Conservation (phyloP, 2,797 vertebrate genomes). For the Mus spretus region DNA sequence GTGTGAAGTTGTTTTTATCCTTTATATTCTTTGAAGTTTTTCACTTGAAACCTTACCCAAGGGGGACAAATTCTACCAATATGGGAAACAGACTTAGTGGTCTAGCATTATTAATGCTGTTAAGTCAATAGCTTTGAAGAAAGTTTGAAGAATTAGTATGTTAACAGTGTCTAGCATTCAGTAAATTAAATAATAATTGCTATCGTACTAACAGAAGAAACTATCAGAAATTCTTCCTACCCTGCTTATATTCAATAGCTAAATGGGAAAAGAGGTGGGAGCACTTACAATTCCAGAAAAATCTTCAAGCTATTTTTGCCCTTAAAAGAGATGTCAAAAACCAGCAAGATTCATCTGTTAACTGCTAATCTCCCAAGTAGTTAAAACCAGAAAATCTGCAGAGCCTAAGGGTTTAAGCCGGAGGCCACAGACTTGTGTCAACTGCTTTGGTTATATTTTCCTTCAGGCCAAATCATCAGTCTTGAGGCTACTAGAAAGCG, state of each 20-base stretch:
- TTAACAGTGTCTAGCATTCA: conserved; percentile 5
- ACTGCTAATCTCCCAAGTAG: conserved; percentile 55
- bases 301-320: conserved; percentile 57
- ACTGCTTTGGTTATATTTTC: conserved; percentile 56
- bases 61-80: background rate
- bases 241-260: background rate
- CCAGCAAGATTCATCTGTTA: conserved; percentile 42
- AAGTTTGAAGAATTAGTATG: background rate
- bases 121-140: conserved; percentile 9
- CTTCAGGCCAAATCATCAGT: conserved; percentile 56
- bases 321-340: conserved; percentile 68
- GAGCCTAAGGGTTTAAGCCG: conserved; percentile 33
- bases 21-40: conserved; percentile 47
- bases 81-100: background rate
- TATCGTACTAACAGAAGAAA: background rate
- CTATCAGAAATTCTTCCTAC: conserved; percentile 32
- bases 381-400: conserved; percentile 16
- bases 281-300: conserved; percentile 6
- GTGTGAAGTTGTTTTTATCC: background rate
- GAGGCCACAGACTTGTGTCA: conserved; percentile 38
- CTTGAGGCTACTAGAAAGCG: conserved; percentile 5
- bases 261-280: conserved; percentile 27
- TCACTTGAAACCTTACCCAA: conserved; percentile 27
- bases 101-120: background rate
- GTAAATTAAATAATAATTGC: conserved; percentile 34